Base-by-base conservation (phyloP, 2,888 invertebrate genomes). In the Nemotelus pantherinus region DNA sequence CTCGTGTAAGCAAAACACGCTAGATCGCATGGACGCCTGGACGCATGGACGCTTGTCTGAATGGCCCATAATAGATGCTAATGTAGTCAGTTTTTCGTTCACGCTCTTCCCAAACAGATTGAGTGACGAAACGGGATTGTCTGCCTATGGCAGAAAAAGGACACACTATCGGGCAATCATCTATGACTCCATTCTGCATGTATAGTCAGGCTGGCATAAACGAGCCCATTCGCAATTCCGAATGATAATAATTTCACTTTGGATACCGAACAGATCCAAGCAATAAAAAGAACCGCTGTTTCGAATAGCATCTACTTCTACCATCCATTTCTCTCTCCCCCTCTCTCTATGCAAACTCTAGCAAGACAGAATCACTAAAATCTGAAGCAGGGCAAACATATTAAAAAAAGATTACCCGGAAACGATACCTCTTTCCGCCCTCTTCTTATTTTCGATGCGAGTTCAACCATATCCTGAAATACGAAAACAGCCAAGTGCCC, bases 361-460 rank as follows among this genome's bases (percentile, higher is more conserved):
- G 47, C 47, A 55, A 58, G 58, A 65, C 53, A 9, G 57, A 50
- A 78, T 78, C 72, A 77, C 76, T 77, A 67, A 79, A 77, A 77
- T 77, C 77, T 72, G 3, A 75, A 68, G 77, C 76, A 65, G 68
- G 63, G 57, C 76, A 79, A 76, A 77, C 71, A 79, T 79, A 79
- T 79, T 79, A 79, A 79, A 79, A 79, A 79, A 79, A 79, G 79
- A 79, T 79, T 79, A 77, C 77, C 77, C 76, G 71, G 77, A 79
- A 77, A 77, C 71, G 70, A 60, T 77, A 60, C 63, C 63, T 60
- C 74, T 78, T 78, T 71, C 72, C 25, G 25, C 25, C 25, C 25
- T 25, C 55, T 71, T 71, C 64, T 47, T 78, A 50, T 64, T 63
- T 47, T 43, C 4, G 10, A 45, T 48, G 48, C 10, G 67, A 64